Percentiles rank a stretch among this genome's conserved stretches.
Conservation (phyloP, 2,888 invertebrate species). For the Crepidodera aurea region DNA sequence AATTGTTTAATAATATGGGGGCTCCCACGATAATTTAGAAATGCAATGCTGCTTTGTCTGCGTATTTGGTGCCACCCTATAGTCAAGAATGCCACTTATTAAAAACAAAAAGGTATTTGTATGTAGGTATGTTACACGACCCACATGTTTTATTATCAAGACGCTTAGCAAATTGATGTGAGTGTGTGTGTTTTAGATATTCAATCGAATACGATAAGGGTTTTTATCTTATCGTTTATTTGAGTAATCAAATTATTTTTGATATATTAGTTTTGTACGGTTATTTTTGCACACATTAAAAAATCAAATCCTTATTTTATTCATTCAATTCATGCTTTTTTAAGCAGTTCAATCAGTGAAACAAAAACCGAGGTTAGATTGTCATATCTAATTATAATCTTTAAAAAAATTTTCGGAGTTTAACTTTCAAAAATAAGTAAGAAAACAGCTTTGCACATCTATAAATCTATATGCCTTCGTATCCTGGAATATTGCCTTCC, state of each 20-base stretch:
- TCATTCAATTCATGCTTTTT: no score
- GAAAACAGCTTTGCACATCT: no score
- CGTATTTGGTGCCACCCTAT: neutral
- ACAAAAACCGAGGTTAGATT: no score
- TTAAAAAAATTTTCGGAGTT: no score
- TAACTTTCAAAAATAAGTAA: no score
- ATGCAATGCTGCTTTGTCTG: neutral
- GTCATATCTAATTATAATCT: no score
- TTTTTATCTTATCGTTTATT: conserved; percentile 11
- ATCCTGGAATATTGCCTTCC: no score
- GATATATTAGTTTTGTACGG: no score
- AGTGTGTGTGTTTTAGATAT: neutral
- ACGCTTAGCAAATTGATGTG: conserved; percentile 11
- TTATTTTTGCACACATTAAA: no score
- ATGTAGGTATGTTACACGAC: conserved; percentile 3
- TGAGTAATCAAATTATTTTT: neutral
- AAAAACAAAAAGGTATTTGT: conserved; percentile 1
- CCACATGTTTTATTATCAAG: neutral
- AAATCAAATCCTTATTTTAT: no score
- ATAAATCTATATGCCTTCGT: no score
- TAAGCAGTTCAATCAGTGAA: no score
- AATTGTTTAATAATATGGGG: conserved; percentile 5
- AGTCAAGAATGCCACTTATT: neutral
- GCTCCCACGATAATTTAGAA: neutral
- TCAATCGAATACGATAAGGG: conserved; percentile 4